Evolutionary conservation across 2,797 vertebrate species (phyloP), one percentile per base, ranked within the genome.

Genomic region (Pagetopsis macropterus): DNA sequence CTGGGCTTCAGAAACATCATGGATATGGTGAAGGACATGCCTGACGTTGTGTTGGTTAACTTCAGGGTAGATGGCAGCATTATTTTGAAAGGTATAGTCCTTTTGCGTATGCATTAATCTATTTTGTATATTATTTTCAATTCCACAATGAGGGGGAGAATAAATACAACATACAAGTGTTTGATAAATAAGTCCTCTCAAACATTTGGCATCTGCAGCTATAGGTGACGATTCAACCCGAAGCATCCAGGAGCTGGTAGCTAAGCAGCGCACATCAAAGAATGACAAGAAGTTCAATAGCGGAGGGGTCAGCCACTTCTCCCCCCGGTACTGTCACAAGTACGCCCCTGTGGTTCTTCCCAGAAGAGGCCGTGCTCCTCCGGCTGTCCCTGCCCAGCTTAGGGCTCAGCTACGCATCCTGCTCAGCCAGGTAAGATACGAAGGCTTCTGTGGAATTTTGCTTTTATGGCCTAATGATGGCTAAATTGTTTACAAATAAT

Each of bases 11-110:
- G 46, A 1, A 94, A 92, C 66, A 66, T 95, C 4, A 82, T 97
- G 93, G 96, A 98, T 74, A 93, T 98, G 93, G 92, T 94, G 51
- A 78, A 85, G 19, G 93, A 95, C 52, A 97, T 99, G 94, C 95
- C 97, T 0, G 96, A 97, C 7, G 95, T 96, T 33, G 96, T 97
- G 48, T 81, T 65, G 0, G 1, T 98, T 49, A 72, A 81, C 37
- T 81, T 81, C 19, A 65, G 14, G 1, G 3, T 43, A 7, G 91
- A 95, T 58, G 96, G 95, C 11, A 74, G 52, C 3, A 0, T 90
- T 0, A 46, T 92, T 11, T 89, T 99, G 14, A 95, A 91, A 88
- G 97, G 97, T 98, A 86, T 59, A 69, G 0, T 52, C 10, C 0
- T 12, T 31, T 48, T 44, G 33, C 33, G 8, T 37, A 37, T 37